Evolutionary conservation across 2,113 vertebrate species (phyloP), one percentile per base, ranked within the genome.

Genomic region (Syngnathus scovelli): DNA sequence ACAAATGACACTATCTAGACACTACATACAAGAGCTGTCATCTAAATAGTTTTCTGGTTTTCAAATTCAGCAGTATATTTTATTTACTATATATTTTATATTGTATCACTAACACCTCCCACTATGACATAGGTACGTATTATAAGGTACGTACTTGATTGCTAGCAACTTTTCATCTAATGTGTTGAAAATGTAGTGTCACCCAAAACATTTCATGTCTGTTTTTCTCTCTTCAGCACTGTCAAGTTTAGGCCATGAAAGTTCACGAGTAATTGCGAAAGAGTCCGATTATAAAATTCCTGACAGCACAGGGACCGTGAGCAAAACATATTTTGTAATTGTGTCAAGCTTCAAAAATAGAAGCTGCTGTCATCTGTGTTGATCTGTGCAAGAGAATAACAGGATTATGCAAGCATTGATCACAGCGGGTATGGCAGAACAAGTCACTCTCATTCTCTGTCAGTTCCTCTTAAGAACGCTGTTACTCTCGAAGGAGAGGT

Each of bases 401-500:
- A 56, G 78, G 80, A 85, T 87, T 85, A 83, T 70, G 1, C 58
- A 56, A 73, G 68, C 65, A 58, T 43, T 68, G 74, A 78, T 79
- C 18, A 64, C 15, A 72, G 78, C 36, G 33, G 72, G 59, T 72
- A 58, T 55, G 68, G 69, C 64, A 36, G 21, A 65, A 63, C 72
- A 74, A 71, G 64, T 61, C 67, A 69, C 68, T 82, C 55, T 68
- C 61, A 61, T 80, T 65, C 61, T 66, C 60, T 61, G 56, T 77
- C 48, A 19, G 37, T 59, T 75, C 69, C 49, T 74, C 36, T 33
- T 77, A 75, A 82, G 27, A 69, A 78, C 72, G 73, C 61, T 65
- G 43, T 68, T 41, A 66, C 65, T 72, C 72, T 66, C 49, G 21
- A 38, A 77, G 75, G 61, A 78, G 66, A 71, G 66, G 55, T 58